Base-by-base conservation (phyloP, 2,797 vertebrate species). In the Sorex maritimensis region DNA sequence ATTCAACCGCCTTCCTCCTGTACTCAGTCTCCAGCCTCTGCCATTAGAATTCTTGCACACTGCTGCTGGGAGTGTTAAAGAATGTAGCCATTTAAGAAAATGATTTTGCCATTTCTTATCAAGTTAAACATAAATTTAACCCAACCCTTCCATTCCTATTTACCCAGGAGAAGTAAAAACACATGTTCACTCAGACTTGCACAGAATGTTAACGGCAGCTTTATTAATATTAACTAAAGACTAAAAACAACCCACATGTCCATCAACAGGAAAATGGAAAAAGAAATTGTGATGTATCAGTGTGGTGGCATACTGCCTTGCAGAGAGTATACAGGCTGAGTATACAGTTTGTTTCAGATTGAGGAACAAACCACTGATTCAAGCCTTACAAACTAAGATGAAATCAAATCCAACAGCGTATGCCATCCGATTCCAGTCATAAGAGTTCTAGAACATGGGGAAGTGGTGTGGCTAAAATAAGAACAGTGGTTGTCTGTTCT, bases 201-300 rank as follows among this genome's bases (percentile, higher is more conserved):
- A 12, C 30, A 52, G 71, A 71, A 44, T 19, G 46, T 77, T 77
- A 34, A 46, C n/a, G 65, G 65, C 65, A 90, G 52, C 72, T 55
- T 86, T n/a, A 9, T 81, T 85, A 71, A 75, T 75, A 83, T 34
- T 38, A 74, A 75, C 6, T 61, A 28, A 79, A 75, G 61, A 61
- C 78, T 67, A 73, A 83, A 52, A 74, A 41, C 44, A 23, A 52
- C 41, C 65, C n/a, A 21, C 30, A 23, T 68, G 8, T 72, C 28
- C 21, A 19, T 83, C 77, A 86, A 44, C 28, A 82, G 88, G 74
- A 81, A 73, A 86, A 75, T 75, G 87, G 46, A 9, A 61, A 68
- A 71, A 71, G 52, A 82, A 30, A 34, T 10, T 52, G 41, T 67
- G 69, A 58, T 44, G 26, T 41, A 24, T 86, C 24, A 26, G 14